Evolutionary conservation across 2,888 invertebrate species (phyloP).

Genomic region (Blastobasis lacticolella): DNA sequence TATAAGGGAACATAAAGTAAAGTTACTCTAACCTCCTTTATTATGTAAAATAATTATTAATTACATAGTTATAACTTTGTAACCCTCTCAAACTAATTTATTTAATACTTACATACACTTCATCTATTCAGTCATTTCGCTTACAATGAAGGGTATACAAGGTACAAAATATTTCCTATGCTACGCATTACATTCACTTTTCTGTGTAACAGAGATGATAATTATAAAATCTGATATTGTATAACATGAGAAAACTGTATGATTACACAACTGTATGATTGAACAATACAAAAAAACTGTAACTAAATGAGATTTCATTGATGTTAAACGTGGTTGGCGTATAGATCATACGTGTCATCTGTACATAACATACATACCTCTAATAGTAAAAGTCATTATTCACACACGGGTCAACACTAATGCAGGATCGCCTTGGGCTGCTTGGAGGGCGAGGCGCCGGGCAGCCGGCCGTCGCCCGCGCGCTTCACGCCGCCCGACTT

Average conservation of each 20-base stretch:
- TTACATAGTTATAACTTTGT: constrained; percentile 36
- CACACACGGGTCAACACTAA: constrained; percentile 26
- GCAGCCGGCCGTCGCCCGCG: constrained; percentile 56
- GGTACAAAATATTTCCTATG: constrained; percentile 13
- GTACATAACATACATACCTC: background rate
- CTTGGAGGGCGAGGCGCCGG: constrained; percentile 67
- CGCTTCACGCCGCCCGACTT: constrained; percentile 62
- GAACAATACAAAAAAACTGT: constrained; percentile 9
- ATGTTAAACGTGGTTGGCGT: constrained; percentile 14
- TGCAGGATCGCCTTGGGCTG: constrained; percentile 64
- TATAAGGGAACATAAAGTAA: too few species aligned
- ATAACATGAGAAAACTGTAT: background rate
- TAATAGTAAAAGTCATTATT: background rate
- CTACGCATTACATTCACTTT: too few species aligned
- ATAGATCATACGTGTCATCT: background rate
- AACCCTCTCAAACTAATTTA: constrained; percentile 24
- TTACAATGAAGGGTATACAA: constrained; percentile 1
- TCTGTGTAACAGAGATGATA: constrained; percentile 1
- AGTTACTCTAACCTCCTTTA: too few species aligned
- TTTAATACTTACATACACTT: constrained; percentile 24
- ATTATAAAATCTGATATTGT: background rate
- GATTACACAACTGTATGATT: background rate
- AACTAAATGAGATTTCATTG: constrained; percentile 24
- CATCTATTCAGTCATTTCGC: constrained; percentile 22
- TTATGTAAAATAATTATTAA: too few species aligned